phyloP scores from a whole-genome alignment of 2,797 vertebrate genomes.

The Sebastes kiyomatsui region DNA sequence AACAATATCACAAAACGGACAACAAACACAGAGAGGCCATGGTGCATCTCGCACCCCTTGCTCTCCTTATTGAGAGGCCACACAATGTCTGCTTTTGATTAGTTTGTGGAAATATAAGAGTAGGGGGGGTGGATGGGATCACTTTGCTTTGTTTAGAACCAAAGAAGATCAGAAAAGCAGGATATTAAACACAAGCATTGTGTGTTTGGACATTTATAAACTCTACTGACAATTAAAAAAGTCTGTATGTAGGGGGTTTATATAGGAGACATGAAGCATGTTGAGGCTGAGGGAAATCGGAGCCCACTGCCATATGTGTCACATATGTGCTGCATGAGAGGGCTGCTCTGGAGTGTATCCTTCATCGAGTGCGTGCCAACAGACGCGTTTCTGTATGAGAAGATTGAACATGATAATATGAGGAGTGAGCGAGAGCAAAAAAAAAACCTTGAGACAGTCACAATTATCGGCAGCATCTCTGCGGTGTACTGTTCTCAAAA shows the following conservation, averaged over 20 bases:
- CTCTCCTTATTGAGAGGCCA: not conserved
- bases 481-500: not conserved
- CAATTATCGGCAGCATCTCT: constrained; percentile 19
- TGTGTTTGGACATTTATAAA: constrained; percentile 41
- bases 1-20: constrained; percentile 14
- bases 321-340: constrained; percentile 61
- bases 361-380: not conserved
- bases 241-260: constrained; percentile 3
- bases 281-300: constrained; percentile 41
- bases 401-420: constrained; percentile 20
- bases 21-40: constrained; percentile 5
- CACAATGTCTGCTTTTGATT: constrained; percentile 57
- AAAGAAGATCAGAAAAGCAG: constrained; percentile 10
- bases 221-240: constrained; percentile 24
- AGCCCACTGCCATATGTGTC: constrained; percentile 58
- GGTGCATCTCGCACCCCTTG: not conserved
- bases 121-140: not conserved
- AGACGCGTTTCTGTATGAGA: constrained; percentile 7
- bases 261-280: constrained; percentile 5
- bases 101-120: not conserved
- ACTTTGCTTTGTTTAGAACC: constrained; percentile 26
- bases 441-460: constrained; percentile 1
- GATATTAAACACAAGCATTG: constrained; percentile 5
- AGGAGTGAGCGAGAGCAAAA: not conserved
- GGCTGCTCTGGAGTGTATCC: not conserved